Evolutionary conservation across 2,113 vertebrate genomes (phyloP).

Genomic region (Craseonycteris thonglongyai): DNA sequence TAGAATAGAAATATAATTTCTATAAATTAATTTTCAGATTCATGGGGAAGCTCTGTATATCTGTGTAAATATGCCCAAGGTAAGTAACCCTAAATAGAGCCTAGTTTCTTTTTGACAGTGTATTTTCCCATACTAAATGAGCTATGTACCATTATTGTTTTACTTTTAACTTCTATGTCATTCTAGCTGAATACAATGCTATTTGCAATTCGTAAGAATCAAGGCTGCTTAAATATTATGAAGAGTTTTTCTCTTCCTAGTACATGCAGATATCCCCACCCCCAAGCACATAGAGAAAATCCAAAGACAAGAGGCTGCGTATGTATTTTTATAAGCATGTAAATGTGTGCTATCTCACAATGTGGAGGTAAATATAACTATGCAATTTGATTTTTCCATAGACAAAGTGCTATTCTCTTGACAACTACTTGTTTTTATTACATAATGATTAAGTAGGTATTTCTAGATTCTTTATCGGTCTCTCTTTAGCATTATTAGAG

Average conservation of each 20-base stretch:
- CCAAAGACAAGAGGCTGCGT: background rate
- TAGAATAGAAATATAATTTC: background rate
- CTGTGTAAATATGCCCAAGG: background rate
- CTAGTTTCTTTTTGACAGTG: background rate
- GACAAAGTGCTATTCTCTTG: background rate
- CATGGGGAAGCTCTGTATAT: background rate
- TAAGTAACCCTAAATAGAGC: background rate
- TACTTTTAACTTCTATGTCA: background rate
- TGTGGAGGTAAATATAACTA: background rate
- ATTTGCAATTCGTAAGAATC: background rate
- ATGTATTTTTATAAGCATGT: background rate
- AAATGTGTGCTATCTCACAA: background rate
- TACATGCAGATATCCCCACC: background rate
- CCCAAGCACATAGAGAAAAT: background rate
- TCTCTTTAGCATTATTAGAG: background rate
- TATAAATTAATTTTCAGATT: slow-evolving; percentile 35
- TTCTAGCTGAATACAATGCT: background rate
- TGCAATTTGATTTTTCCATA: background rate
- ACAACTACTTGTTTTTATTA: background rate
- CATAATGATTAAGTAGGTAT: background rate
- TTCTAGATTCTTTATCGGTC: background rate
- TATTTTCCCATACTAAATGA: background rate
- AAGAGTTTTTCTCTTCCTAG: background rate
- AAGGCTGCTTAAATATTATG: slow-evolving; percentile 17
- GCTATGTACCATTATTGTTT: background rate